Percentiles rank a stretch among this genome's conserved stretches.
phyloP scores from a whole-genome alignment of 2,113 vertebrate species.

The Chroicocephalus ridibundus region DNA sequence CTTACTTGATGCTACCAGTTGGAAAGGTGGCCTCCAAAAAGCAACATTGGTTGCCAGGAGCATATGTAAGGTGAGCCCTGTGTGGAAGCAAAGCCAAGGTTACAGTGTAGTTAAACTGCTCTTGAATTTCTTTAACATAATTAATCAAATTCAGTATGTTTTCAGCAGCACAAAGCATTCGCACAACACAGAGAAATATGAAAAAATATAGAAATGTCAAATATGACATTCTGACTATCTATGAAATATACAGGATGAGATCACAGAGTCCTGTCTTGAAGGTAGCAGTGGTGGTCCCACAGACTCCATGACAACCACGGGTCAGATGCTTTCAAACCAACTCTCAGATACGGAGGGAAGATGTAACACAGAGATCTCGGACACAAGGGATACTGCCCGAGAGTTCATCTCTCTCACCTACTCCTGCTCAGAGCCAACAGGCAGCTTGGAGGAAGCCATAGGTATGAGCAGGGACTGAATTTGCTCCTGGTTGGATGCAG shows the following conservation, averaged over 20 bases:
- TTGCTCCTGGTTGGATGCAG: not conserved
- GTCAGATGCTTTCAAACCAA: not conserved
- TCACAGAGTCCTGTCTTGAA: not conserved
- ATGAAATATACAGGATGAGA: not conserved
- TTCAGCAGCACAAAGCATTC: constrained; percentile 17
- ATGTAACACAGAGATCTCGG: not conserved
- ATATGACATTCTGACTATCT: not conserved
- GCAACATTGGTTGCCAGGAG: not conserved
- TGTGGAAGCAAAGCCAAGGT: not conserved
- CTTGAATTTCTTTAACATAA: not conserved
- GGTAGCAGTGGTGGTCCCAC: not conserved
- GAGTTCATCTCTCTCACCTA: not conserved
- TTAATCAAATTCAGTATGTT: constrained; percentile 1
- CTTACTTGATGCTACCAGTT: not conserved
- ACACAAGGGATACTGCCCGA: not conserved
- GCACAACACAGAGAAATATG: not conserved
- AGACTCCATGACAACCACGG: not conserved
- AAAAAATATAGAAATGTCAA: not conserved
- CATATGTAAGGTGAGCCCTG: not conserved
- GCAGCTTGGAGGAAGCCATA: not conserved
- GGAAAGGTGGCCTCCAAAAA: not conserved
- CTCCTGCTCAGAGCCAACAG: not conserved
- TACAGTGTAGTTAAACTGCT: not conserved
- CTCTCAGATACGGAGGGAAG: not conserved
- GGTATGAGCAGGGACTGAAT: not conserved